Base-by-base conservation (phyloP, 2,888 invertebrate species). In the Eristalis arbustorum region DNA sequence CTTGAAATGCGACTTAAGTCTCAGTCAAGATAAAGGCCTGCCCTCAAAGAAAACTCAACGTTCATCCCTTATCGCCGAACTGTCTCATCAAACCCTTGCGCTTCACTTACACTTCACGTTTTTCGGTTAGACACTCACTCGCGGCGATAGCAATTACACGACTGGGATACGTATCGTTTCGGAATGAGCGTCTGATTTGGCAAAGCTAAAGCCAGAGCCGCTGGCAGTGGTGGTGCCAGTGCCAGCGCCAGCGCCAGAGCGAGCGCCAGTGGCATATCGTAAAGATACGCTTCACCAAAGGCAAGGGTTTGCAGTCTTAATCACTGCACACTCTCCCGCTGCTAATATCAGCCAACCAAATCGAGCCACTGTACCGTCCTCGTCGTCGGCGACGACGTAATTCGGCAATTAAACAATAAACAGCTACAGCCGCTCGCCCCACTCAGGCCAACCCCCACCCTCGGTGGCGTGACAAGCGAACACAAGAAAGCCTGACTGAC, bases 291-390 rank as follows among this genome's bases (percentile, higher is more conserved):
- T 85, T 77, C 22, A 69, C 69, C 81, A 49, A 49, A 23, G 40
- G 72, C 10, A 81, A 85, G 63, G 67, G 76, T 62, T 69, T 80
- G 49, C 31, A 10, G 57, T 64, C 71, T 81, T 25, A 74, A 81
- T 71, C 62, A 66, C 69, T 75, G 28, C 56, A 59, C 71, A 61
- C 8, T 59, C 59, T 71, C 56, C 18, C 40, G 23, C 75, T 56
- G 72, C 73, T 68, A 61, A 59, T 69, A 61, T 72, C 59, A 73
- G 59, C 73, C 67, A 73, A 73, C 64, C 64, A 49, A 80, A 49
- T 40, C 42, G 14, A 73, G 42, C 57, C 67, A 76, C 72, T 80
- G 67, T 68, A 34, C 76, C 68, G 72, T 14, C 57, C n/a, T n/a
- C 25, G 49, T 66, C 64, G 57, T 18, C 49, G n/a, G 5, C n/a